Percentiles rank a stretch among this genome's conserved stretches.
These are phyloP conservation scores for Elephantulus edwardii DNA, from an alignment of 2,113 vertebrate genomes.

Conservation along the genomic window DNA sequence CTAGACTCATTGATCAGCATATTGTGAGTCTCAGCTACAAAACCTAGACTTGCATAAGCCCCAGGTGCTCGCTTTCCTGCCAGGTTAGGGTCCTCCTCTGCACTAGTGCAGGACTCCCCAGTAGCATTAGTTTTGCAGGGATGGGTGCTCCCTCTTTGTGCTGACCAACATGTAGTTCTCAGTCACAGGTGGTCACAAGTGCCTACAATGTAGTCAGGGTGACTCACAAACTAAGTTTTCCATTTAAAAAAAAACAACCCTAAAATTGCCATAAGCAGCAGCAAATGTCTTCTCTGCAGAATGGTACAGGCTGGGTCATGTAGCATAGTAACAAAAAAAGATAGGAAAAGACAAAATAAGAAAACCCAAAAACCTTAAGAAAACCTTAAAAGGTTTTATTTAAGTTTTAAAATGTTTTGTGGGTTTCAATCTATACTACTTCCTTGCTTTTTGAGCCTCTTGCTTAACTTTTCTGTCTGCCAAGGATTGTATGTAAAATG, in stretches of 20 bases:
- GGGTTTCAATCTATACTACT: neutral
- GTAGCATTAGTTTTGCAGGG: accelerated
- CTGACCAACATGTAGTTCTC: neutral
- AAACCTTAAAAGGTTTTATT: neutral
- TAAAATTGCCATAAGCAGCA: neutral
- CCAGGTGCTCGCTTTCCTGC: neutral
- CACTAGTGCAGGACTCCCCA: neutral
- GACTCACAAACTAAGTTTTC: neutral
- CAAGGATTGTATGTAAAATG: neutral
- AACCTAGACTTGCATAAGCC: neutral
- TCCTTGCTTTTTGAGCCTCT: neutral
- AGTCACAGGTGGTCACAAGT: accelerated
- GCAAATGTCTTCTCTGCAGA: neutral
- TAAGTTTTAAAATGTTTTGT: neutral
- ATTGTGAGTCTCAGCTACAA: neutral
- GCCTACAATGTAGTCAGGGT: neutral
- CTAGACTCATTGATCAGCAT: neutral
- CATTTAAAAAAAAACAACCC: too few relatives aligned
- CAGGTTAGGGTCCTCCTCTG: neutral
- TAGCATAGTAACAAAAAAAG: neutral
- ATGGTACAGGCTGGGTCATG: neutral
- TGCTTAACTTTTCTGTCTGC: neutral
- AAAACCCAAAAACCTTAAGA: too few relatives aligned
- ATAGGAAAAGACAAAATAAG: neutral
- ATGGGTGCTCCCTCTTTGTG: accelerated